These are phyloP conservation scores for Malacoctenus gilli DNA, from an alignment of 2,797 vertebrate species.

Conservation along the genomic window DNA sequence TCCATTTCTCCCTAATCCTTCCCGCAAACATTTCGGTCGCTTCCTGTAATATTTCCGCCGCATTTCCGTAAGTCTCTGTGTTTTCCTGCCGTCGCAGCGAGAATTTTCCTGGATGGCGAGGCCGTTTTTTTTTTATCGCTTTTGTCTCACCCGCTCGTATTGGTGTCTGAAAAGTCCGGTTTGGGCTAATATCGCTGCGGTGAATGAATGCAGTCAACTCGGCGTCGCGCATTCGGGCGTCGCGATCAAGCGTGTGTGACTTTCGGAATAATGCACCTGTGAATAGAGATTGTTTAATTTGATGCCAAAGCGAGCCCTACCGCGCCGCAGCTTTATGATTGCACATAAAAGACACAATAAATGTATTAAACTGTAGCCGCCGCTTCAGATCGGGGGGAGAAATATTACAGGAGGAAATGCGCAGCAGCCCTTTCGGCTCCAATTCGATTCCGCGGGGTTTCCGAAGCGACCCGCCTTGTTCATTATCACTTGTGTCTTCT, in stretches of 20 bases:
- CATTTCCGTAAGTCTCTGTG: background rate
- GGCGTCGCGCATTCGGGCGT: background rate
- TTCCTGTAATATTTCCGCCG: background rate
- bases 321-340: background rate
- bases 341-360: slow-evolving; percentile 1
- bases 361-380: background rate
- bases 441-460: slow-evolving; percentile 22
- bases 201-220: background rate
- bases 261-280: slow-evolving; percentile 1
- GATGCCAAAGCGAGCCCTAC: background rate
- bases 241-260: slow-evolving; percentile 6
- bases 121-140: no score
- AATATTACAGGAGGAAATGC: slow-evolving; percentile 15
- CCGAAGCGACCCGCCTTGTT: slow-evolving; percentile 27
- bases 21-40: background rate
- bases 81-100: background rate
- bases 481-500: slow-evolving; percentile 47
- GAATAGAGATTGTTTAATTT: background rate
- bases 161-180: no score
- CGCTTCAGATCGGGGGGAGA: background rate
- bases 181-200: background rate
- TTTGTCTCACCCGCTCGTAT: no score
- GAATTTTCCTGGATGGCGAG: no score
- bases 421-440: slow-evolving; percentile 1
- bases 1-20: background rate